Percentiles rank a stretch among this genome's conserved stretches.
Evolutionary conservation across 2,888 invertebrate genomes (phyloP).

Genomic region (Lamellibrachia columna): DNA sequence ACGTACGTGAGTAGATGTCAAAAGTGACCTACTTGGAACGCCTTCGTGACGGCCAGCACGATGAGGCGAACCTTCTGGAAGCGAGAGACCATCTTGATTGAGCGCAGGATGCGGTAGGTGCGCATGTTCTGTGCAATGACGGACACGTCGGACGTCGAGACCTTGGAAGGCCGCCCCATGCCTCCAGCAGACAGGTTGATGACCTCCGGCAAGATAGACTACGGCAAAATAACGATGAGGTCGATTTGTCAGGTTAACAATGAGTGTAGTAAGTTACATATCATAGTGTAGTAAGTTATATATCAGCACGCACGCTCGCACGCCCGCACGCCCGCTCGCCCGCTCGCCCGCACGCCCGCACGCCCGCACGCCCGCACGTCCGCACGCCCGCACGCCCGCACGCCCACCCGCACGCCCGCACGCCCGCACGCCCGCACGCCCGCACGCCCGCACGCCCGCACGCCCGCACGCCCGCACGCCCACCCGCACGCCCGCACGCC

Average conservation of each 20-base stretch:
- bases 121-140: slow-evolving; percentile 37
- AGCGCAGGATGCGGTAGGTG: slow-evolving; percentile 40
- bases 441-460: no score
- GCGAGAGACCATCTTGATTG: slow-evolving; percentile 42
- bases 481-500: no score
- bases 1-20: neutral
- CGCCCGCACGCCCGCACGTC: no score
- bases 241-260: neutral
- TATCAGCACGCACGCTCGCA: no score
- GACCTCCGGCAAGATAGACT: slow-evolving; percentile 36
- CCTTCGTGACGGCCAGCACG: slow-evolving; percentile 40
- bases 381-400: no score
- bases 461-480: no score
- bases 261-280: neutral
- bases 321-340: no score
- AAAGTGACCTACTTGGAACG: slow-evolving; percentile 34
- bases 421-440: no score
- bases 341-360: no score
- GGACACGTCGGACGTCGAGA: slow-evolving; percentile 29
- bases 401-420: no score
- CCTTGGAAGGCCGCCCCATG: neutral
- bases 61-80: slow-evolving; percentile 41
- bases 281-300: no score
- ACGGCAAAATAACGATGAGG: slow-evolving; percentile 19
- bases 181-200: neutral